Conservation (phyloP, 64 coral and sea anemone genomes). For the Acropora yongei region DNA sequence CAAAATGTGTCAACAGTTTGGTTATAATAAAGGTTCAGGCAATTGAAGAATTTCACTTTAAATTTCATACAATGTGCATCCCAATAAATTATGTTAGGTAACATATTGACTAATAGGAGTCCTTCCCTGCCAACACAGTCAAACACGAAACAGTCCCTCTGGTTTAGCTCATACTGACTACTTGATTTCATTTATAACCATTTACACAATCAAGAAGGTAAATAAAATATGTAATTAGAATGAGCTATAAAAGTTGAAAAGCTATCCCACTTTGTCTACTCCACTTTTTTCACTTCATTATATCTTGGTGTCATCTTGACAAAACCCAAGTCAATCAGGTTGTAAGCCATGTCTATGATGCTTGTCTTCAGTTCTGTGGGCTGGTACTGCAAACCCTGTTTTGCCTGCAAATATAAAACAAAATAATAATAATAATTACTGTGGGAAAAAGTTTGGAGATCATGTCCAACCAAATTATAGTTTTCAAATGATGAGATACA, state of each 20-base stretch:
- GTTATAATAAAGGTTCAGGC: too few species aligned
- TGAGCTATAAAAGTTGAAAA: neutral
- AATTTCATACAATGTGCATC: too few species aligned
- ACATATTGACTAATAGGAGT: too few species aligned
- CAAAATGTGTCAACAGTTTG: too few species aligned
- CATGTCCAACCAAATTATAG: neutral
- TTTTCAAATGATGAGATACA: neutral
- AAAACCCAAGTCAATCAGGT: constrained; percentile 89
- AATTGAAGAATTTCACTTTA: too few species aligned
- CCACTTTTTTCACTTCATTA: neutral
- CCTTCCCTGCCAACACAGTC: too few species aligned
- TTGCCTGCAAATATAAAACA: constrained; percentile 59
- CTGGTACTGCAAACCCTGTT: constrained; percentile 73
- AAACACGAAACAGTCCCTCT: too few species aligned
- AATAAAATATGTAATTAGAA: neutral
- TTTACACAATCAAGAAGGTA: too few species aligned
- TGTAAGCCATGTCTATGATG: constrained; percentile 96
- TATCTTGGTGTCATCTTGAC: constrained; percentile 86
- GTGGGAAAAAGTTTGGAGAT: neutral
- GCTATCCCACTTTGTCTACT: neutral
- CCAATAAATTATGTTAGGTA: too few species aligned
- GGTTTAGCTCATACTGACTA: too few species aligned
- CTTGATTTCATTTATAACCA: too few species aligned
- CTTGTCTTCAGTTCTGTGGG: constrained; percentile 69
- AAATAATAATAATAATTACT: too few species aligned